Evolutionary conservation across 2,888 invertebrate genomes (phyloP).

Genomic region (Lochmaea capreae): DNA sequence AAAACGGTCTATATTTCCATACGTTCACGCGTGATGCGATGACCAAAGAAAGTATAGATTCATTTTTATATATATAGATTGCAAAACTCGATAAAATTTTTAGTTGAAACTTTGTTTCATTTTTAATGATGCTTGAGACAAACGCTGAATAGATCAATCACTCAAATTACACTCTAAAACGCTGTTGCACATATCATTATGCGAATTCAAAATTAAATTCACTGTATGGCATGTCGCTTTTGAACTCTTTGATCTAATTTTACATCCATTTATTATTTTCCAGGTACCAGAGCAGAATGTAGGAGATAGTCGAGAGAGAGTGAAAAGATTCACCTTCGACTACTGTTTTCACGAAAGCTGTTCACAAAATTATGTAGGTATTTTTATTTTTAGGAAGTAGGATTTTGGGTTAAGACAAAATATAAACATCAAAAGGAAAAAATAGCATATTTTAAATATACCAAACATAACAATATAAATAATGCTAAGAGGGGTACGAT

Average conservation of each 20-base stretch:
- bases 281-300: conserved; percentile 74
- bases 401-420: conserved; percentile 7
- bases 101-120: background rate
- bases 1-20: no score
- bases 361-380: conserved; percentile 64
- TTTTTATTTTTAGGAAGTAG: conserved; percentile 21
- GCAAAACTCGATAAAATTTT: background rate
- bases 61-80: no score
- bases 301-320: conserved; percentile 75
- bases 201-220: conserved; percentile 25
- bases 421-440: background rate
- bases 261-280: conserved; percentile 47
- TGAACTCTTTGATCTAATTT: conserved; percentile 43
- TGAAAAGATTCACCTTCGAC: conserved; percentile 73
- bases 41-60: no score
- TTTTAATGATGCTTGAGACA: background rate
- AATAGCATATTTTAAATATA: background rate
- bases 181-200: conserved; percentile 16
- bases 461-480: background rate
- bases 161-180: conserved; percentile 1
- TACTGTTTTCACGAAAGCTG: conserved; percentile 73
- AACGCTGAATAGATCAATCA: background rate
- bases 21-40: no score
- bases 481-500: no score
- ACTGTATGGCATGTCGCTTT: conserved; percentile 31